These are phyloP conservation scores for Pungitius pungitius DNA, from an alignment of 2,113 vertebrate genomes.

Conservation along the genomic window DNA sequence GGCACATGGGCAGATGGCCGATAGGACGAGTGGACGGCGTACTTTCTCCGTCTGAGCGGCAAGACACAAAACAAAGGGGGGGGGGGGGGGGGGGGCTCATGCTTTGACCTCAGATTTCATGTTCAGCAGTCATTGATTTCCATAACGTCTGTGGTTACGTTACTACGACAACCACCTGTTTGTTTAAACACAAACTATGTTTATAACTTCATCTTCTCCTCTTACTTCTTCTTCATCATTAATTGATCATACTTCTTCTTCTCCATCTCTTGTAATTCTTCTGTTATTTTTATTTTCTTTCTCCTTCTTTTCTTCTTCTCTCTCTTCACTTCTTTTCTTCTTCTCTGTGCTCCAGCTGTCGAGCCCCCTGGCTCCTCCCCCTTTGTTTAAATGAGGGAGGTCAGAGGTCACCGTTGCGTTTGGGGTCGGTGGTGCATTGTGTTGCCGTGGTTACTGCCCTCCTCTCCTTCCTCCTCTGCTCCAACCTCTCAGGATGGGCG, in stretches of 20 bases:
- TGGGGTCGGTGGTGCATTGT: conserved; percentile 32
- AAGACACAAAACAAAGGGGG: conserved; percentile 10
- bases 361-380: neutral
- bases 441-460: conserved; percentile 1
- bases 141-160: too few species aligned
- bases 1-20: conserved; percentile 72
- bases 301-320: neutral
- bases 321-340: neutral
- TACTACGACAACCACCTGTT: too few species aligned
- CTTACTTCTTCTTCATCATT: too few species aligned
- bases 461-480: conserved; percentile 2
- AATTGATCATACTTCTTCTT: neutral
- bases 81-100: neutral
- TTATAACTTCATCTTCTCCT: too few species aligned
- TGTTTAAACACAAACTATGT: too few species aligned
- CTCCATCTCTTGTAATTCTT: neutral
- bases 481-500: conserved; percentile 60
- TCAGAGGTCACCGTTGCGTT: conserved; percentile 56
- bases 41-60: conserved; percentile 28
- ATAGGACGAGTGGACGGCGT: conserved; percentile 38
- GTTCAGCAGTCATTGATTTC: neutral
- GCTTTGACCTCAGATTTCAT: neutral
- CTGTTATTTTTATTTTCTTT: neutral
- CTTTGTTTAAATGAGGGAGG: conserved; percentile 25
- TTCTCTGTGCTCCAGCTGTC: conserved; percentile 21